Evolutionary conservation across 2,113 vertebrate species (phyloP).

Genomic region (Brienomyrus brachyistius): DNA sequence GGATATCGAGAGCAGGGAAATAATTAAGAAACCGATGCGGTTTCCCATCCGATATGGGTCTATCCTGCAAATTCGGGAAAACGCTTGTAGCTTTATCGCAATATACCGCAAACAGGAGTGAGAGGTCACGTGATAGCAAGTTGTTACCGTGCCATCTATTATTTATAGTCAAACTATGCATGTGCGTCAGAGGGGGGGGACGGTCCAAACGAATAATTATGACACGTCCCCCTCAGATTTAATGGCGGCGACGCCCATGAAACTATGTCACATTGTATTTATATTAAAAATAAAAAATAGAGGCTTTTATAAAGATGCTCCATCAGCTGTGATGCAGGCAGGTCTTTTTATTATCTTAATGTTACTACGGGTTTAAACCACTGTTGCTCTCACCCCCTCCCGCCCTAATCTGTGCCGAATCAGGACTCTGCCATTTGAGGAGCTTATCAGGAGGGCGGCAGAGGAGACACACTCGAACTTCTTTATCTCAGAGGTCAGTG

Average conservation of each 20-base stretch:
- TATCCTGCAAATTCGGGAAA: background rate
- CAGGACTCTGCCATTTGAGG: constrained; percentile 83
- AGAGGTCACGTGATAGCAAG: background rate
- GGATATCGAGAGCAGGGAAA: background rate
- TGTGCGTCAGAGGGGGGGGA: no score
- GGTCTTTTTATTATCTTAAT: background rate
- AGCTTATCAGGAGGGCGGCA: constrained; percentile 79
- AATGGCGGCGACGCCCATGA: background rate
- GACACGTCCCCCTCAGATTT: no score
- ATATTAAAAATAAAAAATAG: background rate
- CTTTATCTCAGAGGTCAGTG: constrained; percentile 80
- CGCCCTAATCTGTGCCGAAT: constrained; percentile 31
- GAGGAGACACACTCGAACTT: constrained; percentile 77
- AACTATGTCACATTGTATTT: background rate
- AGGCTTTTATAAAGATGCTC: background rate
- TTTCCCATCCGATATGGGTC: background rate
- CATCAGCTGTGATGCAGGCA: background rate
- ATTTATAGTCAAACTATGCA: background rate
- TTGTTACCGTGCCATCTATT: background rate
- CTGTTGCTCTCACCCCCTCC: background rate
- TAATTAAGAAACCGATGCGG: background rate
- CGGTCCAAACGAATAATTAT: no score
- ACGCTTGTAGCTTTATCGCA: background rate
- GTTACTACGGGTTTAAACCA: background rate
- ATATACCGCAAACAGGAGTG: background rate